Conservation (phyloP, 1,140 invertebrate genomes). For the Drosophila tsacasi region DNA sequence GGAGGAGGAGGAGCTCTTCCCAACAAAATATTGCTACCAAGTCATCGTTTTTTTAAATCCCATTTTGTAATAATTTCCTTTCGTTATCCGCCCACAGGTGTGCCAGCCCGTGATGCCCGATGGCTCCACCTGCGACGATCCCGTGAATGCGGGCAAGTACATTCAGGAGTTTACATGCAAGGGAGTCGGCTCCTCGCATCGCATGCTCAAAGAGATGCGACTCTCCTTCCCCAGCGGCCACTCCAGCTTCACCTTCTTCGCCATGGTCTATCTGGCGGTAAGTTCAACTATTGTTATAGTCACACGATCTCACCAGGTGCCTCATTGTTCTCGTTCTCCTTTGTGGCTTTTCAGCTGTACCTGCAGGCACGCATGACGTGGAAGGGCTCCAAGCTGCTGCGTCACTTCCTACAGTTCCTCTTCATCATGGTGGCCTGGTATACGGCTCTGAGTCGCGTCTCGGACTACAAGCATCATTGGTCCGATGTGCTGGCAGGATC, state of each 20-base stretch:
- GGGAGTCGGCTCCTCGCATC: constrained; percentile 86
- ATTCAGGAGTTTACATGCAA: constrained; percentile 89
- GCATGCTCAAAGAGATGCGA: constrained; percentile 90
- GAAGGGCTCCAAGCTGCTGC: constrained; percentile 90
- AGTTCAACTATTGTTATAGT: constrained; percentile 85
- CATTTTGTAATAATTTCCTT: constrained; percentile 6
- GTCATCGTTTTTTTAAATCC: constrained; percentile 13
- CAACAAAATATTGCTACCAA: constrained; percentile 8
- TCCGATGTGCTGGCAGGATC: constrained; percentile 88
- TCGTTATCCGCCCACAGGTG: constrained; percentile 85
- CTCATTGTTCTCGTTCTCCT: constrained; percentile 16
- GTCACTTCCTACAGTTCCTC: constrained; percentile 91
- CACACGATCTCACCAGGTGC: constrained; percentile 23
- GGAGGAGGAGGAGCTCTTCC: neutral
- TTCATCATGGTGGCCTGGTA: constrained; percentile 91
- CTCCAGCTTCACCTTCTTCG: constrained; percentile 92
- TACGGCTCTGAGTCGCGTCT: constrained; percentile 94
- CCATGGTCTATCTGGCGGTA: constrained; percentile 92
- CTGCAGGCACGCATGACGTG: constrained; percentile 92
- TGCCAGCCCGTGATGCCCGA: constrained; percentile 88
- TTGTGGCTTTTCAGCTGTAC: constrained; percentile 89
- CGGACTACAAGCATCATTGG: constrained; percentile 98
- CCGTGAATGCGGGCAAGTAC: constrained; percentile 87
- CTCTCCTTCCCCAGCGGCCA: constrained; percentile 94
- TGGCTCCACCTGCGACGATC: constrained; percentile 86